Evolutionary conservation across 2,888 invertebrate genomes (phyloP).

Genomic region (Chalcosyrphus nemorum): DNA sequence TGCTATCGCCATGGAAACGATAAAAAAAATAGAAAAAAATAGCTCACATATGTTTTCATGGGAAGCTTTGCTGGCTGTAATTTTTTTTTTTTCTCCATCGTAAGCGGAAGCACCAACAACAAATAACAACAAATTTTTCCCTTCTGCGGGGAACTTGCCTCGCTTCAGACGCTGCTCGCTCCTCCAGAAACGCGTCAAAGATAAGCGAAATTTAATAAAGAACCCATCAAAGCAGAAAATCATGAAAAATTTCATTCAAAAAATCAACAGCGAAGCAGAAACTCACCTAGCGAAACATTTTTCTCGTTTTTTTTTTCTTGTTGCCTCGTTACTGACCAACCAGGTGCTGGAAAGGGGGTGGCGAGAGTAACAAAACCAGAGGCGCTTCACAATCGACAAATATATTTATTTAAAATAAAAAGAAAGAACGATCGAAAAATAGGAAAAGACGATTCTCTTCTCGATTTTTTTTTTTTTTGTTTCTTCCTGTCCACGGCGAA

Average conservation of each 20-base stretch:
- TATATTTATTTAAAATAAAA: too few relatives aligned
- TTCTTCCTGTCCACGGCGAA: conserved; percentile 46
- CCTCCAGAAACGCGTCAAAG: conserved; percentile 37
- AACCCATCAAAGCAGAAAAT: conserved; percentile 49
- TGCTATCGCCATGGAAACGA: conserved; percentile 40
- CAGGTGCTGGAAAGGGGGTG: conserved; percentile 12
- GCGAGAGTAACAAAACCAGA: background rate
- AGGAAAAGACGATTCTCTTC: background rate
- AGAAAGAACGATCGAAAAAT: too few relatives aligned
- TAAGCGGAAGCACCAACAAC: conserved; percentile 49
- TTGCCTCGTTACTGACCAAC: background rate
- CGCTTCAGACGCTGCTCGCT: background rate
- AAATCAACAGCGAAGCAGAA: conserved; percentile 21
- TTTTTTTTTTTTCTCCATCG: conserved; percentile 20
- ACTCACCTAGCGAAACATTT: conserved; percentile 65
- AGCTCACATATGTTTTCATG: background rate
- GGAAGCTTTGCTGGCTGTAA: conserved; percentile 3
- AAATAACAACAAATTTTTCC: conserved; percentile 20
- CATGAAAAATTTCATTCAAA: conserved; percentile 26
- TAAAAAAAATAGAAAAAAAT: conserved; percentile 3
- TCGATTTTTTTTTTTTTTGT: conserved; percentile 20
- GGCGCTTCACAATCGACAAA: conserved; percentile 11
- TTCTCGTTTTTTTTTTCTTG: conserved; percentile 1
- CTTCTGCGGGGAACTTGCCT: conserved; percentile 9
- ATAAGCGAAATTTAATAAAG: conserved; percentile 51